phyloP scores from a whole-genome alignment of 2,888 invertebrate species.

The Ormyrus nitidulus region DNA sequence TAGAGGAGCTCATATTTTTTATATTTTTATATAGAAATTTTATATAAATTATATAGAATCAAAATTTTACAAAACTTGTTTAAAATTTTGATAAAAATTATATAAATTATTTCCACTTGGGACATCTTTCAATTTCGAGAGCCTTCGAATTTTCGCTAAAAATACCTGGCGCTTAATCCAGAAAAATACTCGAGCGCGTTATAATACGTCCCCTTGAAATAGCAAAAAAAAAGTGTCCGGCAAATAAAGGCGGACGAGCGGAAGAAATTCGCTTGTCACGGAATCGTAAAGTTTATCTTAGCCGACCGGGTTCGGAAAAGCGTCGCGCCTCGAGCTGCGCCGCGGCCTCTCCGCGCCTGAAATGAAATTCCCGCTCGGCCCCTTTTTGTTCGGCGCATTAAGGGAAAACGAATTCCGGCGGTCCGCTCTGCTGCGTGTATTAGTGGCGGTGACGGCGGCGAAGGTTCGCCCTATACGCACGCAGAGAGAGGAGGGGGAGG shows the following conservation, averaged over 20 bases:
- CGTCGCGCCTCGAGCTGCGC: neutral
- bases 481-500: neutral
- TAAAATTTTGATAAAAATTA: too few relatives aligned
- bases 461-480: neutral
- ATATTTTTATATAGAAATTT: too few relatives aligned
- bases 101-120: too few relatives aligned
- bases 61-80: too few relatives aligned
- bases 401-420: conserved; percentile 55
- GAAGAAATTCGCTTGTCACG: neutral
- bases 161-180: too few relatives aligned
- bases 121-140: too few relatives aligned
- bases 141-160: too few relatives aligned
- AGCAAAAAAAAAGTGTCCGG: too few relatives aligned
- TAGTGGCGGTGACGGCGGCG: neutral
- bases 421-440: conserved; percentile 32
- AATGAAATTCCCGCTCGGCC: conserved; percentile 19
- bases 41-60: too few relatives aligned
- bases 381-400: conserved; percentile 30
- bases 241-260: neutral
- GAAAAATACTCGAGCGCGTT: too few relatives aligned
- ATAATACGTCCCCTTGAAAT: too few relatives aligned
- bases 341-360: neutral
- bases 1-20: too few relatives aligned
- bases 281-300: conserved; percentile 22
- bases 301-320: neutral